phyloP scores from a whole-genome alignment of 2,797 vertebrate genomes.

The Lycodopsis pacificus region DNA sequence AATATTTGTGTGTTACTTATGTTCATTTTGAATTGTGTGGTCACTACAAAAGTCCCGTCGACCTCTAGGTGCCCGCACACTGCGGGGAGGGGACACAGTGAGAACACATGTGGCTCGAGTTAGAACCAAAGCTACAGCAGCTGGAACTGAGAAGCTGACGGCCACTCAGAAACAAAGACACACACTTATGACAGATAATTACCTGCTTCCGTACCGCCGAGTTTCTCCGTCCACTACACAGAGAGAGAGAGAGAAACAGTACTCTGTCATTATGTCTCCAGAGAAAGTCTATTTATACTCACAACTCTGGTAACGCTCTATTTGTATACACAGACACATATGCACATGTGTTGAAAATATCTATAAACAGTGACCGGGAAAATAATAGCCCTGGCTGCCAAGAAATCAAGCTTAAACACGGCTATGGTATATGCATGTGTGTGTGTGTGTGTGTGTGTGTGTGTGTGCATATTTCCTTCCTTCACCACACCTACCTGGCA shows the following conservation, averaged over 20 bases:
- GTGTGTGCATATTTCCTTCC: constrained; percentile 57
- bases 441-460: constrained; percentile 10
- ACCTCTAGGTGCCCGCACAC: neutral
- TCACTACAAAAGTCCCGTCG: neutral
- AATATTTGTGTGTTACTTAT: neutral
- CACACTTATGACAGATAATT: constrained; percentile 73
- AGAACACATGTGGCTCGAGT: constrained; percentile 47
- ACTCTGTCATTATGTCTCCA: constrained; percentile 76
- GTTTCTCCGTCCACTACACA: constrained; percentile 88
- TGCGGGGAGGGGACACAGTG: neutral
- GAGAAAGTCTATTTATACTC: constrained; percentile 77
- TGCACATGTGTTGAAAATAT: constrained; percentile 63
- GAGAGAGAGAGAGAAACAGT: constrained; percentile 47
- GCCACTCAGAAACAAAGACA: constrained; percentile 35
- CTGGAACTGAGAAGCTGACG: constrained; percentile 25
- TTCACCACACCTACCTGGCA: constrained; percentile 90
- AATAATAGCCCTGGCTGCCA: constrained; percentile 64
- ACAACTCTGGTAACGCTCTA: constrained; percentile 64
- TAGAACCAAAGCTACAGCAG: constrained; percentile 35
- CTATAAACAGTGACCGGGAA: constrained; percentile 62
- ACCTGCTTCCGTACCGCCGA: constrained; percentile 96
- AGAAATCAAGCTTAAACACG: constrained; percentile 55
- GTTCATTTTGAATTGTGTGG: neutral
- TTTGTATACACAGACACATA: constrained; percentile 69
- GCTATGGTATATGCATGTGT: constrained; percentile 35